These are phyloP conservation scores for Numenius phaeopus DNA, from an alignment of 2,797 vertebrate species.

Conservation along the genomic window DNA sequence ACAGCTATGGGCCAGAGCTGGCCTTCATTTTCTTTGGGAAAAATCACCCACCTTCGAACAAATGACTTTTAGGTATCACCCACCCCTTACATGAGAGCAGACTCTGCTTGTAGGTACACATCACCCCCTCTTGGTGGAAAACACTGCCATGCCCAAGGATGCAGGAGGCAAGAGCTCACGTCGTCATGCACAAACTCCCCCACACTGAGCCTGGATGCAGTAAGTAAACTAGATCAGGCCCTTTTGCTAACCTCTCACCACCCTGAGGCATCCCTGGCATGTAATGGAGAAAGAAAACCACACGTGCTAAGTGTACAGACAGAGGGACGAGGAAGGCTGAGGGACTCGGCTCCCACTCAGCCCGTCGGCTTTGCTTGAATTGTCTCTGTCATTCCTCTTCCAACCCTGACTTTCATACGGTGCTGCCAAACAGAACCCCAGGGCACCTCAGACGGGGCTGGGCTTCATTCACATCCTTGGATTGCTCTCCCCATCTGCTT, in stretches of 20 bases:
- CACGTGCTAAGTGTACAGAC: accelerated
- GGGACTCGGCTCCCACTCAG: not conserved
- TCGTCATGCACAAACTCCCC: accelerated
- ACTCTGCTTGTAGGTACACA: not conserved
- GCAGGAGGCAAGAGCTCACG: not conserved
- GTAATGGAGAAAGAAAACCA: not conserved
- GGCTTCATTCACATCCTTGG: not conserved
- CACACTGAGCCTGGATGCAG: not conserved
- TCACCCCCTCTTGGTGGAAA: not conserved
- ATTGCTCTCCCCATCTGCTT: accelerated
- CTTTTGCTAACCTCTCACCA: not conserved
- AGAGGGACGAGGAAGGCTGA: not conserved
- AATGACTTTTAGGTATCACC: not conserved
- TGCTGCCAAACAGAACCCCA: not conserved
- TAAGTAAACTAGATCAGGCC: not conserved
- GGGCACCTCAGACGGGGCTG: not conserved
- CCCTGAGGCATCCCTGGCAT: accelerated
- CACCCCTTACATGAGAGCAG: accelerated
- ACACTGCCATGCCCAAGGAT: not conserved
- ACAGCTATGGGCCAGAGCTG: not conserved
- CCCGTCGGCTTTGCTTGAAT: not conserved
- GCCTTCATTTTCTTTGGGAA: not conserved
- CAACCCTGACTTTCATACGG: not conserved
- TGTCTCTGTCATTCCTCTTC: not conserved
- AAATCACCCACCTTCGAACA: not conserved